Conservation (phyloP, 2,113 vertebrate species). For the Notarius quadriscutis region DNA sequence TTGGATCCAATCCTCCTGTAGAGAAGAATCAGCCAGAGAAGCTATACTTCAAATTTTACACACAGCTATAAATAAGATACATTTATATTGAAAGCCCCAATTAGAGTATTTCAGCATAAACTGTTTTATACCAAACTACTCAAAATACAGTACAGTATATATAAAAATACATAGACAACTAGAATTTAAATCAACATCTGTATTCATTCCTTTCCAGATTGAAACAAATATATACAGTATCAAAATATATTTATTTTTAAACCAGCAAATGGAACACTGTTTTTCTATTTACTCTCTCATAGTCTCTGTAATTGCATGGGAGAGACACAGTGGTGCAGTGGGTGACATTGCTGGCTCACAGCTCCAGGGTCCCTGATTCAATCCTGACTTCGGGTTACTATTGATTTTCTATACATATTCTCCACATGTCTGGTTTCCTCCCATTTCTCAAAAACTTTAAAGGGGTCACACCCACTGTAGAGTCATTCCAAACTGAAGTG, state of each 20-base stretch:
- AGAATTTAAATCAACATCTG: background rate
- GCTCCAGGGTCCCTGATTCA: background rate
- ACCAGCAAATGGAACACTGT: background rate
- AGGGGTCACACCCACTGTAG: background rate
- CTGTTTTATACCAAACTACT: background rate
- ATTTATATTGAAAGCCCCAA: background rate
- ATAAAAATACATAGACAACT: background rate
- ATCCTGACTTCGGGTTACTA: constrained; percentile 2
- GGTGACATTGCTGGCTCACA: background rate
- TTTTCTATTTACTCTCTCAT: background rate
- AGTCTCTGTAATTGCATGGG: background rate
- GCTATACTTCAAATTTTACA: background rate
- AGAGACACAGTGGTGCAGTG: background rate
- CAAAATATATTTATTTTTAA: background rate
- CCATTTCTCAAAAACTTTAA: background rate
- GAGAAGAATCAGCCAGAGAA: constrained; percentile 22
- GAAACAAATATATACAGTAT: background rate
- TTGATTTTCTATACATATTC: background rate
- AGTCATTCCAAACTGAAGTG: background rate
- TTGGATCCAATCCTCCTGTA: constrained; percentile 89
- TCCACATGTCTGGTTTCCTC: background rate
- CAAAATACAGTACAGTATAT: background rate
- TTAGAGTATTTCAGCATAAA: background rate
- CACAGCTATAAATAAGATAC: background rate
- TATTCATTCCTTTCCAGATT: background rate